Evolutionary conservation across 2,797 vertebrate species (phyloP), one percentile per base, ranked within the genome.

Genomic region (Ciconia nigra): DNA sequence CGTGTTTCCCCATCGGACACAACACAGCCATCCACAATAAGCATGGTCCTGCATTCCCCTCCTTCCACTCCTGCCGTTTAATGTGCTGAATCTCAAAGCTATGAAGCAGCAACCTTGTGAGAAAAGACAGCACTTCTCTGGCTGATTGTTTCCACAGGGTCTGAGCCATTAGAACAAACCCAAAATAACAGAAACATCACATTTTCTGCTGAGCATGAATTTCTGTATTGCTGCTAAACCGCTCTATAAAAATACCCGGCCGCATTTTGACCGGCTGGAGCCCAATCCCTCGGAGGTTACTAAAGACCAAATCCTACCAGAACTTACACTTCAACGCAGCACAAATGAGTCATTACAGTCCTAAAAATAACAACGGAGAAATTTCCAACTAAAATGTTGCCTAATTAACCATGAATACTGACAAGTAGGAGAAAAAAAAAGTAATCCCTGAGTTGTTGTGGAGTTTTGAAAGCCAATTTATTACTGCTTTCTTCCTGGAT

Each of bases 291-390:
- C 17, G 0, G 76, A 96, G 95, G 94, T 95, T 94, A 96, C 92
- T 71, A 39, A 13, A 82, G 96, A 95, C 65, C 92, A 95, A 93
- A 93, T 58, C 85, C 77, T 33, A 54, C 13, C 78, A 92, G 67
- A 92, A 73, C 29, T 85, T 46, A 44, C 21, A 52, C 67, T 57
- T 2, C 0, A 87, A 83, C 2, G 12, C 79, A 46, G 88, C 84
- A n/a, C 79, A 82, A 90, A 29, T 97, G 95, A 96, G 82, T 97
- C 94, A 96, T 93, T 93, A 93, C 11, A 1, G 58, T 5, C 47
- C 94, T 95, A 95, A 95, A 97, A 96, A 97, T 96, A 97, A 91
- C 93, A 51, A 49, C 26, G 5, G 83, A 87, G 94, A 95, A 94
- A 76, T 88, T 93, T 96, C 90, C 94, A 96, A 83, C 74, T 76